Evolutionary conservation across 2,888 invertebrate genomes (phyloP).

Genomic region (Xestia xanthographa): DNA sequence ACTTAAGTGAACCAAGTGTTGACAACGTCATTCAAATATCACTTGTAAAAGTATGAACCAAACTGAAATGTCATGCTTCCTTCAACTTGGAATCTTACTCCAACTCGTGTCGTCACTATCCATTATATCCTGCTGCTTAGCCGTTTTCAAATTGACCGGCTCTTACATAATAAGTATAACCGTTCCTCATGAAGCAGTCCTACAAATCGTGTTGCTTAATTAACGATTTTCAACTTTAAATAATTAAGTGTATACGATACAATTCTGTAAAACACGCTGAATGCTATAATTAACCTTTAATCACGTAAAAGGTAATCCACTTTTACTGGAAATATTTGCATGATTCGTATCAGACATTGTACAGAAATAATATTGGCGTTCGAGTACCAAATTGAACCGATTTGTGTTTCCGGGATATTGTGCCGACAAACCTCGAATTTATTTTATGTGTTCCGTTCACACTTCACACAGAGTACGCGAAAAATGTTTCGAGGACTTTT

Average conservation of each 20-base stretch:
- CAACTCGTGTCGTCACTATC: not conserved
- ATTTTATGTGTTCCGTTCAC: conserved; percentile 37
- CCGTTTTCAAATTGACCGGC: too few species aligned
- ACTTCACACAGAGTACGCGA: not conserved
- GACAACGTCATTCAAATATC: not conserved
- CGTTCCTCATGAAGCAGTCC: too few species aligned
- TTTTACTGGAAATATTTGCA: conserved; percentile 58
- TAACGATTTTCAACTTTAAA: not conserved
- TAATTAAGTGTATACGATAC: not conserved
- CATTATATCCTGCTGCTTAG: not conserved
- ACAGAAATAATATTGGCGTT: conserved; percentile 34
- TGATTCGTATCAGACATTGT: conserved; percentile 33
- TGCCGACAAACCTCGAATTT: conserved; percentile 43
- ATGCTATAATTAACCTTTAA: conserved; percentile 54
- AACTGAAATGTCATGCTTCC: not conserved
- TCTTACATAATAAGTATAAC: not conserved
- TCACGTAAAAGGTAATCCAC: conserved; percentile 46
- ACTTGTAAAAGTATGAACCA: not conserved
- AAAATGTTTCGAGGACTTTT: conserved; percentile 12
- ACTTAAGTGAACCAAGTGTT: not conserved
- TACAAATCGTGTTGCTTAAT: not conserved
- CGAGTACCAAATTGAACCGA: conserved; percentile 28
- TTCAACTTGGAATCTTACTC: not conserved
- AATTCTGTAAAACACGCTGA: conserved; percentile 21
- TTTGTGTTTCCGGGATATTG: conserved; percentile 51